Evolutionary conservation across 2,113 vertebrate genomes (phyloP).

Genomic region (Lethenteron reissneri): DNA sequence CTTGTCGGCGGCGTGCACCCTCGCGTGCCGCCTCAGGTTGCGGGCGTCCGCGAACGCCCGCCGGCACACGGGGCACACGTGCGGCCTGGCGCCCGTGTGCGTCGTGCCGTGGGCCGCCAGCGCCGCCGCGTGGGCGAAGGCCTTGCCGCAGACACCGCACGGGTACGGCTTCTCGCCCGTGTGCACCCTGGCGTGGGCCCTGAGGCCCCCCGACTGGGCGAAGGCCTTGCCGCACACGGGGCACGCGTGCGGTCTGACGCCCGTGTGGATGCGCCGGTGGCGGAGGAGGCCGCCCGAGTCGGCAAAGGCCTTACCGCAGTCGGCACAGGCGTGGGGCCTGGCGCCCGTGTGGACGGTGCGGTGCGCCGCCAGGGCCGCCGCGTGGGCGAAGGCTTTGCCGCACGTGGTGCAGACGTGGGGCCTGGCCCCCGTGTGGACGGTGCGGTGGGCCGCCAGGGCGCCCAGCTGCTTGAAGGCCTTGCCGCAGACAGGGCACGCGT

Average conservation of each 20-base stretch:
- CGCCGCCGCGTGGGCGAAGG: slow-evolving; percentile 1
- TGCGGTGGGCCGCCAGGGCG: not conserved
- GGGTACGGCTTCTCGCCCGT: not conserved
- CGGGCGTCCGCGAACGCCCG: not conserved
- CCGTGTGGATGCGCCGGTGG: slow-evolving; percentile 69
- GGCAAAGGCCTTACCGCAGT: slow-evolving; percentile 63
- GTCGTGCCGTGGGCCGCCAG: not conserved
- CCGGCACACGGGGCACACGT: not conserved
- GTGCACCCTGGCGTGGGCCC: not conserved
- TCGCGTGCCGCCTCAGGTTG: not conserved
- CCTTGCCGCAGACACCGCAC: not conserved
- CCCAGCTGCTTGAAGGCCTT: not conserved
- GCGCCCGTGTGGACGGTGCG: not conserved
- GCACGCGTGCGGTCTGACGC: slow-evolving; percentile 65
- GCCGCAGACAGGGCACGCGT: not conserved
- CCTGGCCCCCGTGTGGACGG: slow-evolving; percentile 2
- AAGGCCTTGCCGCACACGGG: slow-evolving; percentile 37
- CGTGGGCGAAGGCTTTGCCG: not conserved
- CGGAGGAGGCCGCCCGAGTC: slow-evolving; percentile 66
- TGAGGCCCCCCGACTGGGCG: not conserved
- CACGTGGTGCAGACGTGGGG: not conserved
- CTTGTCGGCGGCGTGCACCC: not conserved
- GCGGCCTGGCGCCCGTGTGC: not conserved
- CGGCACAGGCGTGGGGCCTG: slow-evolving; percentile 45
- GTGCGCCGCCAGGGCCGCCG: not conserved